Percentiles rank a stretch among this genome's conserved stretches.
phyloP scores from a whole-genome alignment of 2,888 invertebrate species.

The Andrena bucephala region DNA sequence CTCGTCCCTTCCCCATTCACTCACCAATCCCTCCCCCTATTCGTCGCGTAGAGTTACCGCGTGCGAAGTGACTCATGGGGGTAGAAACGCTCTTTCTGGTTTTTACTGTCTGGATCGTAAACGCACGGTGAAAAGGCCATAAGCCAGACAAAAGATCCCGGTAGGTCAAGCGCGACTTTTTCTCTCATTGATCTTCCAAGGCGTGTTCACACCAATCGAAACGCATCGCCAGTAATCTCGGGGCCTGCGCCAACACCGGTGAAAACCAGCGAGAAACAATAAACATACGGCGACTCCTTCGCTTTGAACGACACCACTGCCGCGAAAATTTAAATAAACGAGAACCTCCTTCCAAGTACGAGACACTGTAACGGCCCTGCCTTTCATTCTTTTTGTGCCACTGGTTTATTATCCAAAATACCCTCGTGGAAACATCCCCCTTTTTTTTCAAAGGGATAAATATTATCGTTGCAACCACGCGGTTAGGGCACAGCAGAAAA shows the following conservation, averaged over 20 bases:
- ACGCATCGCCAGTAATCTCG: slow-evolving; percentile 5
- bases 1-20: neutral
- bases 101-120: slow-evolving; percentile 69
- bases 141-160: slow-evolving; percentile 62
- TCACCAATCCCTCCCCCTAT: slow-evolving; percentile 7
- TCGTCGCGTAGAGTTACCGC: slow-evolving; percentile 24
- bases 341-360: slow-evolving; percentile 43
- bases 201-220: slow-evolving; percentile 18
- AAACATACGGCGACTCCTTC: slow-evolving; percentile 55
- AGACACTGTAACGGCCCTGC: neutral
- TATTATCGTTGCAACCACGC: slow-evolving; percentile 19
- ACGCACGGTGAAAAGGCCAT: slow-evolving; percentile 47
- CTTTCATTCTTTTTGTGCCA: slow-evolving; percentile 26
- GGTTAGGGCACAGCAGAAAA: neutral
- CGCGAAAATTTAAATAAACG: slow-evolving; percentile 74
- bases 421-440: slow-evolving; percentile 24
- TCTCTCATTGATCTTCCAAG: slow-evolving; percentile 37
- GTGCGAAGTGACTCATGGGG: slow-evolving; percentile 74
- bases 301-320: slow-evolving; percentile 50
- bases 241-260: slow-evolving; percentile 4
- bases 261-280: slow-evolving; percentile 51
- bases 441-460: slow-evolving; percentile 26
- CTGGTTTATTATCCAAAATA: slow-evolving; percentile 60
- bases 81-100: slow-evolving; percentile 59
- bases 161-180: slow-evolving; percentile 47